These are phyloP conservation scores for Macrocentrus cingulum DNA, from an alignment of 1,140 invertebrate species.

Conservation along the genomic window DNA sequence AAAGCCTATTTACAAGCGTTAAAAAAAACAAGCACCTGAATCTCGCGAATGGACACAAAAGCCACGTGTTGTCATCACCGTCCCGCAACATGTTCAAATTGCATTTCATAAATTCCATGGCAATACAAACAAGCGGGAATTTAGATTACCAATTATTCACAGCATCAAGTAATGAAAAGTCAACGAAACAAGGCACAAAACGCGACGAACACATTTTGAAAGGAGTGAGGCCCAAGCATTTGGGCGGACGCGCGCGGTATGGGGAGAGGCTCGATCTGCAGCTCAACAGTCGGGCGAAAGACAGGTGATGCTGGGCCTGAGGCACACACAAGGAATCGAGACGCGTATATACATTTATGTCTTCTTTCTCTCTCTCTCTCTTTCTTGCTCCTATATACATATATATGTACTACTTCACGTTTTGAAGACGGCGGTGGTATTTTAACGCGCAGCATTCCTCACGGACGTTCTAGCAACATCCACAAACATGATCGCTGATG, in stretches of 20 bases:
- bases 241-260: slow-evolving; percentile 10
- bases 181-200: no score
- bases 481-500: slow-evolving; percentile 18
- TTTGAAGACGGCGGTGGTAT: slow-evolving; percentile 40
- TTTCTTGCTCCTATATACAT: not conserved
- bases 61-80: no score
- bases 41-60: no score
- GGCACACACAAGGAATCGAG: slow-evolving; percentile 39
- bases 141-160: no score
- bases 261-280: slow-evolving; percentile 20
- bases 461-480: slow-evolving; percentile 55
- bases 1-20: no score
- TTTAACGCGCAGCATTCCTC: slow-evolving; percentile 58
- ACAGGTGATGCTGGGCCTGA: slow-evolving; percentile 56
- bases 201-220: no score
- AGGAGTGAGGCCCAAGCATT: slow-evolving; percentile 15
- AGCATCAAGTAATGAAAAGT: no score
- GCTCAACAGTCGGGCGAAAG: slow-evolving; percentile 35
- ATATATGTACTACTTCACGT: slow-evolving; percentile 5
- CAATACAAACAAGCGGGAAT: no score
- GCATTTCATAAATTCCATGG: no score
- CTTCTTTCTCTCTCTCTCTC: not conserved
- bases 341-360: slow-evolving; percentile 25
- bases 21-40: no score
- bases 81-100: no score